Conservation (phyloP, 2,797 vertebrate genomes). For the Cheirogaleus major region DNA sequence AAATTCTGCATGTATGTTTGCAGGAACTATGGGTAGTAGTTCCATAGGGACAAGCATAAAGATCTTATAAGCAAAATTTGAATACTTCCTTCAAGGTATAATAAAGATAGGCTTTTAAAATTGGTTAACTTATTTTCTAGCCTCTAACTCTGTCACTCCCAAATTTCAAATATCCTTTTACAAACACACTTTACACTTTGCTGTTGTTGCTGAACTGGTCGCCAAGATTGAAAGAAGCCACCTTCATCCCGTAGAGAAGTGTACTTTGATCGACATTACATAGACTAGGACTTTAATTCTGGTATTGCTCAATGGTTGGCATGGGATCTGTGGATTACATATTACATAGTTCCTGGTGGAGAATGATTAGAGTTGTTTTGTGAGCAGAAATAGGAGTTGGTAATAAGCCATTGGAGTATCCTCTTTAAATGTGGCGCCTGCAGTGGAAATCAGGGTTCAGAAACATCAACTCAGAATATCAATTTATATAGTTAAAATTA, state of each 20-base stretch:
- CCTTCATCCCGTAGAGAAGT: not conserved
- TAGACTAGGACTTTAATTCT: not conserved
- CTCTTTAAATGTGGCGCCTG: slow-evolving; percentile 81
- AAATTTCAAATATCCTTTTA: not conserved
- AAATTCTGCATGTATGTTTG: not conserved
- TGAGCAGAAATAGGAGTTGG: not conserved
- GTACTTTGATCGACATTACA: not conserved
- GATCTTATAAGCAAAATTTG: not conserved
- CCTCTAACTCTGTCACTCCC: not conserved
- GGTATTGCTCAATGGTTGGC: not conserved
- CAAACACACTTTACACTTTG: not conserved
- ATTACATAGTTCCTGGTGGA: slow-evolving; percentile 83
- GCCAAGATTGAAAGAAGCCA: not conserved
- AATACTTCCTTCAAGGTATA: not conserved
- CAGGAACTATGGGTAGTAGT: not conserved
- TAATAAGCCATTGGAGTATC: not conserved
- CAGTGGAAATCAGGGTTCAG: slow-evolving; percentile 84
- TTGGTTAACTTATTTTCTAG: not conserved
- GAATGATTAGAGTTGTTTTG: slow-evolving; percentile 76
- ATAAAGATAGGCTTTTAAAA: not conserved
- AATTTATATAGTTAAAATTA: slow-evolving; percentile 18
- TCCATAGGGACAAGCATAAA: not conserved
- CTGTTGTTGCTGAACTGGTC: not conserved
- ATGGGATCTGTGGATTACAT: not conserved
- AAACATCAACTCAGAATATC: slow-evolving; percentile 61